phyloP scores from a whole-genome alignment of 2,888 invertebrate species.

The Lepetodrilus schrolli region DNA sequence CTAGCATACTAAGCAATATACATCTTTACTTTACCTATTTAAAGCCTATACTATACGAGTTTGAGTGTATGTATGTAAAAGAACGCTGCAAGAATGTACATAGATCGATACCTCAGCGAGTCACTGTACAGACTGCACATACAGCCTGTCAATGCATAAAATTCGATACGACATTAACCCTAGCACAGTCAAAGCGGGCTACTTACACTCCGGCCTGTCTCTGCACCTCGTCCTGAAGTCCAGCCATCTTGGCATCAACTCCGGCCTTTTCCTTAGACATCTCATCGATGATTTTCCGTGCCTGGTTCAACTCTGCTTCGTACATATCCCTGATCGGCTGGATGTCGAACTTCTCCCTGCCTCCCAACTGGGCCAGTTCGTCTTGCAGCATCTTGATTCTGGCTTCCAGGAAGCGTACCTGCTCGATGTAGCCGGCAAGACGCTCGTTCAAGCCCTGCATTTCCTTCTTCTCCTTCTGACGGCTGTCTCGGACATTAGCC shows the following conservation, averaged over 20 bases:
- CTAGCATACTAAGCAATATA: not conserved
- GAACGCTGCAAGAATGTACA: too few relatives aligned
- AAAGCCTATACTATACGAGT: too few relatives aligned
- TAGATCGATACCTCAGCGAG: too few relatives aligned
- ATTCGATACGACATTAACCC: too few relatives aligned
- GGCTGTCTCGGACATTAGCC: conserved; percentile 73
- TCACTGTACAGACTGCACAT: too few relatives aligned
- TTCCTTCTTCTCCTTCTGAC: conserved; percentile 77
- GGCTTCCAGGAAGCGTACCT: conserved; percentile 74
- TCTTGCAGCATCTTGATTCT: conserved; percentile 70
- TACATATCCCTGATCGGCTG: conserved; percentile 74
- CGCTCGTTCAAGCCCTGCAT: conserved; percentile 77
- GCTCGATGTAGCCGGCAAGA: conserved; percentile 77
- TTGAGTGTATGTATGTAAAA: too few relatives aligned
- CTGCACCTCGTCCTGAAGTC: conserved; percentile 75
- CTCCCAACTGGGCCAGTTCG: conserved; percentile 67
- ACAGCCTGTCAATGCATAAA: too few relatives aligned
- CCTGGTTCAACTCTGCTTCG: conserved; percentile 76
- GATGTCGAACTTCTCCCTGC: conserved; percentile 64
- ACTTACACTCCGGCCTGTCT: conserved; percentile 58
- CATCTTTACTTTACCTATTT: not conserved
- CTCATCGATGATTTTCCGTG: conserved; percentile 75
- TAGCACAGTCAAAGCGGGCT: too few relatives aligned
- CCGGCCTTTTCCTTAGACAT: conserved; percentile 75
- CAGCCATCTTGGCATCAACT: conserved; percentile 75